Conservation (phyloP, 2,113 vertebrate species). For the Heterochromis multidens region DNA sequence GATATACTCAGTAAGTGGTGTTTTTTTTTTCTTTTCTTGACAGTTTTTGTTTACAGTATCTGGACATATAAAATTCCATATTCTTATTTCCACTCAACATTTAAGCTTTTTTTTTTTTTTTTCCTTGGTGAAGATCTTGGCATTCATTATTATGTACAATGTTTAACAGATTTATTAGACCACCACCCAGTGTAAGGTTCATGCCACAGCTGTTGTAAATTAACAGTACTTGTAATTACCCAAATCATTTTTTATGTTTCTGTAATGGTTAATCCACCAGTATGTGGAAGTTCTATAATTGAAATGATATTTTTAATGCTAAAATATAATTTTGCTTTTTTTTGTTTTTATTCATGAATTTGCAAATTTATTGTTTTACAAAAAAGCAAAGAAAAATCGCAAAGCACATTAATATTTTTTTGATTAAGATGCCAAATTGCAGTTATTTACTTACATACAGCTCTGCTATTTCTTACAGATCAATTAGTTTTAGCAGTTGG, state of each 20-base stretch:
- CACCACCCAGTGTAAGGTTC: neutral
- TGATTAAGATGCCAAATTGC: neutral
- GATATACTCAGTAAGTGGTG: neutral
- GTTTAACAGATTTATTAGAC: neutral
- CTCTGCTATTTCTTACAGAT: no score
- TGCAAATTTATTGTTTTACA: neutral
- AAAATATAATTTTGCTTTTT: neutral
- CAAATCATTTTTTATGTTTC: neutral
- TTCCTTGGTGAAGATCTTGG: neutral
- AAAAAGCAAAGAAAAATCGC: neutral
- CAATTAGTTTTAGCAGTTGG: neutral
- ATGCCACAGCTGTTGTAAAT: neutral
- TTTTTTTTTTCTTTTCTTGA: neutral
- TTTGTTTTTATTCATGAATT: neutral
- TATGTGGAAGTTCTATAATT: neutral
- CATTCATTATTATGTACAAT: neutral
- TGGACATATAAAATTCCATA: neutral
- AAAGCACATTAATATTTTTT: neutral
- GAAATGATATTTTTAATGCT: neutral
- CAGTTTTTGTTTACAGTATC: neutral
- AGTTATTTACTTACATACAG: neutral
- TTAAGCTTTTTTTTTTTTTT: neutral
- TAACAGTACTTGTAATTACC: neutral
- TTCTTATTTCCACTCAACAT: neutral
- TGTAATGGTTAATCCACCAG: neutral